Percentiles rank a stretch among this genome's conserved stretches.
These are phyloP conservation scores for Cyanoramphus novaezelandiae DNA, from an alignment of 2,113 vertebrate genomes.

Conservation along the genomic window DNA sequence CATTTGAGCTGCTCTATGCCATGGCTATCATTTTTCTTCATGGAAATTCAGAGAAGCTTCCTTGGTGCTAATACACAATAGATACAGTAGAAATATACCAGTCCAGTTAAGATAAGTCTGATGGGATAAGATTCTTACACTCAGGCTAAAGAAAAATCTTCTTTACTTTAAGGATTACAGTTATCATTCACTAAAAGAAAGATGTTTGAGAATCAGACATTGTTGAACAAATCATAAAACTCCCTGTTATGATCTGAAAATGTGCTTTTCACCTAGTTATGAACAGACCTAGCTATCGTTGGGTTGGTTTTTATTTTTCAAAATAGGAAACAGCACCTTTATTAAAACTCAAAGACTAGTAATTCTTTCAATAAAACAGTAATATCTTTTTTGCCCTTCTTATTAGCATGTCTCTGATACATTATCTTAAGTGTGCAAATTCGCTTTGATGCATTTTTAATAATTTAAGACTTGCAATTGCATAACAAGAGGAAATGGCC, in stretches of 20 bases:
- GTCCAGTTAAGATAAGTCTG: neutral
- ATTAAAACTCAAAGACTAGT: neutral
- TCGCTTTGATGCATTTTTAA: neutral
- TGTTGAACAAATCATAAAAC: neutral
- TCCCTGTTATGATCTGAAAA: neutral
- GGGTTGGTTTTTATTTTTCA: neutral
- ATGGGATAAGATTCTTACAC: neutral
- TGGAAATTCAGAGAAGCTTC: neutral
- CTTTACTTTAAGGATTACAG: neutral
- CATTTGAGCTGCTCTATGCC: neutral
- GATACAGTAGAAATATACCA: neutral
- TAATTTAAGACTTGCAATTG: neutral
- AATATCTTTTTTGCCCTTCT: neutral
- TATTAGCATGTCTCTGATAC: neutral
- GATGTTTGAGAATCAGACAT: neutral
- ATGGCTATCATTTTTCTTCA: neutral
- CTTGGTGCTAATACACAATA: neutral
- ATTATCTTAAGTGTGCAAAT: neutral
- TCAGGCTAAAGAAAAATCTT: neutral
- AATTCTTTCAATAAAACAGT: neutral
- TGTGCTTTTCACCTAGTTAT: neutral
- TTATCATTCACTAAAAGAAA: neutral
- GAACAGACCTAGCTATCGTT: neutral
- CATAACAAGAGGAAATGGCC: neutral
- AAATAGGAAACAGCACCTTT: neutral